These are phyloP conservation scores for Sigmodon hispidus DNA, from an alignment of 2,113 vertebrate genomes.

Conservation along the genomic window DNA sequence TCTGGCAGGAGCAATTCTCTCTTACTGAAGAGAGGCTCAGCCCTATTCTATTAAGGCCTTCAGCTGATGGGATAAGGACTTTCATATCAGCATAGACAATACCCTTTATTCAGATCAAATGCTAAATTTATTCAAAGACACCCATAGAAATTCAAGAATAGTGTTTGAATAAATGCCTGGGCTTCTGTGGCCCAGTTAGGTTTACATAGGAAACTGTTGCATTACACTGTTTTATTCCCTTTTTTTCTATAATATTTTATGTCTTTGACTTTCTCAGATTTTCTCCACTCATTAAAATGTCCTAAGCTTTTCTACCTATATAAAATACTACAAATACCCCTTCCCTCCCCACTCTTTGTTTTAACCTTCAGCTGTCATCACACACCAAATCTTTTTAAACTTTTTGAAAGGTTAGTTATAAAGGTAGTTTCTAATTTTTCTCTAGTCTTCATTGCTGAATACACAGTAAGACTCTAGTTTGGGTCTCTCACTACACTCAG, in stretches of 20 bases:
- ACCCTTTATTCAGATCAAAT: not conserved
- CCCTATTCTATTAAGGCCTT: not conserved
- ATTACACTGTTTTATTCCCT: not conserved
- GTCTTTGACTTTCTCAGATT: not conserved
- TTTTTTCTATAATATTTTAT: not conserved
- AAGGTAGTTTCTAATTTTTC: not conserved
- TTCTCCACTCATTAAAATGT: constrained; percentile 18
- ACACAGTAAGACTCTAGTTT: not conserved
- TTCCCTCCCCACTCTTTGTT: not conserved
- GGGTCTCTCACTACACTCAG: not conserved
- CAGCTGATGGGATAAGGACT: not conserved
- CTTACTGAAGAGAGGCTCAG: not conserved
- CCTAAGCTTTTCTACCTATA: not conserved
- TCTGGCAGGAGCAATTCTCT: not conserved
- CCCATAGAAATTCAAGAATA: not conserved
- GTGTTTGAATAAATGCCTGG: not conserved
- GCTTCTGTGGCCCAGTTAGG: not conserved
- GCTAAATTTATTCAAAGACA: not conserved
- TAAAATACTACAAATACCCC: not conserved
- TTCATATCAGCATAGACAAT: not conserved
- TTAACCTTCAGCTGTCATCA: not conserved
- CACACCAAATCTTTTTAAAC: not conserved
- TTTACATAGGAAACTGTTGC: not conserved
- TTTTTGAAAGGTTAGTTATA: not conserved
- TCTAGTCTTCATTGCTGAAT: not conserved